phyloP scores from a whole-genome alignment of 2,113 vertebrate species.

The Helogale parvula region DNA sequence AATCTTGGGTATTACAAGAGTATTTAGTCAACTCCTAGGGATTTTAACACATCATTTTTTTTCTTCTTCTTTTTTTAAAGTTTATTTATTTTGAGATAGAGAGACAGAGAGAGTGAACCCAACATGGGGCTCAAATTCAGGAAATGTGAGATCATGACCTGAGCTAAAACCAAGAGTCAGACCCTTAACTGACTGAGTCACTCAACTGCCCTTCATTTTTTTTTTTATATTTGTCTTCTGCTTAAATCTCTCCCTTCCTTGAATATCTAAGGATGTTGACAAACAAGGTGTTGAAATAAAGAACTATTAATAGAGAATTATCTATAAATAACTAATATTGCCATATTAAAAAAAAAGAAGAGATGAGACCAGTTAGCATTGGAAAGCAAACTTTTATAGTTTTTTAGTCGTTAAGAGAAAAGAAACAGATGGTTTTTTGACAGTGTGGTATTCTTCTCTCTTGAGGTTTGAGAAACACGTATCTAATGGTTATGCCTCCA shows the following conservation, averaged over 20 bases:
- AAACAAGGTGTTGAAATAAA: not conserved
- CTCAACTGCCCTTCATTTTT: not conserved
- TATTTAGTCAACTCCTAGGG: not conserved
- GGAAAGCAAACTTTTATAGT: not conserved
- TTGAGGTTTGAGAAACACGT: constrained; percentile 24
- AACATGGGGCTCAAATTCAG: too few relatives aligned
- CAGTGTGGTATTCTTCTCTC: not conserved
- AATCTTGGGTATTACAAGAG: too few relatives aligned
- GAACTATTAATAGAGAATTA: not conserved
- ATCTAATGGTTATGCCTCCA: constrained; percentile 45
- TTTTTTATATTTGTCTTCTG: not conserved
- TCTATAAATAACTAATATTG: constrained; percentile 31
- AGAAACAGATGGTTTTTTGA: not conserved
- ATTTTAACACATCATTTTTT: not conserved
- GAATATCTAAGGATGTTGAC: not conserved
- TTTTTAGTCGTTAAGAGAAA: constrained; percentile 21
- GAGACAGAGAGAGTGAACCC: too few relatives aligned
- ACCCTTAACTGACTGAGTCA: too few relatives aligned
- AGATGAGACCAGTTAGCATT: not conserved
- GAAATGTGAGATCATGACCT: too few relatives aligned
- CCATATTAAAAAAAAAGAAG: not conserved
- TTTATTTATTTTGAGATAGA: too few relatives aligned
- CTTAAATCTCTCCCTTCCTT: not conserved
- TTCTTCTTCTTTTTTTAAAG: not conserved
- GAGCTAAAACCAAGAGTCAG: too few relatives aligned